Evolutionary conservation across 2,797 vertebrate species (phyloP).

Genomic region (Thamnophis elegans): DNA sequence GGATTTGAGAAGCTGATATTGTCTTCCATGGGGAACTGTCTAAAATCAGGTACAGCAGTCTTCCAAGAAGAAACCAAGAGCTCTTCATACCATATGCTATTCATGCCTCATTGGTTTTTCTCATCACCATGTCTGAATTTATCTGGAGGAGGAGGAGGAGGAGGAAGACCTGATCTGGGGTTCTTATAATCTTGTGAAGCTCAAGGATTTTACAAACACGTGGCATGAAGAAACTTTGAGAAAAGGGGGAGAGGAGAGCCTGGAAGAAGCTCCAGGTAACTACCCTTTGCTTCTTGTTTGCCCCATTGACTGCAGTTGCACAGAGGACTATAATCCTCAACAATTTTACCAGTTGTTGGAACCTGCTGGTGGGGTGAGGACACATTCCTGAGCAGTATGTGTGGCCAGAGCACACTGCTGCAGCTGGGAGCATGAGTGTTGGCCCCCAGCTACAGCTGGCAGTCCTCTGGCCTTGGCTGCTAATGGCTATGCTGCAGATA

Average conservation of each 20-base stretch:
- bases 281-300: constrained; percentile 25
- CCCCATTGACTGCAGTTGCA: not conserved
- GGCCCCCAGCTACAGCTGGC: constrained; percentile 88
- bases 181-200: constrained; percentile 14
- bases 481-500: constrained; percentile 90
- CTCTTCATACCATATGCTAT: not conserved
- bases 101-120: not conserved
- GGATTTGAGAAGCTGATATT: constrained; percentile 7
- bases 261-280: not conserved
- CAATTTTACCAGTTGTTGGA: constrained; percentile 46
- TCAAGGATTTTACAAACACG: constrained; percentile 53
- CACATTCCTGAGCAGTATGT: constrained; percentile 85
- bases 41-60: not conserved
- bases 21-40: not conserved
- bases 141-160: constrained; percentile 29
- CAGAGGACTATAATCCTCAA: not conserved
- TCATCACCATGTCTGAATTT: constrained; percentile 24
- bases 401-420: constrained; percentile 82
- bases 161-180: not conserved
- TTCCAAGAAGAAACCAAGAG: not conserved
- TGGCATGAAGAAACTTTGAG: constrained; percentile 31
- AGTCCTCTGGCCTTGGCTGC: constrained; percentile 92
- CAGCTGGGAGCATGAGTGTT: constrained; percentile 93
- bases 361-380: constrained; percentile 55
- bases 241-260: constrained; percentile 25